phyloP scores from a whole-genome alignment of 2,113 vertebrate species.

The Anolis carolinensis region DNA sequence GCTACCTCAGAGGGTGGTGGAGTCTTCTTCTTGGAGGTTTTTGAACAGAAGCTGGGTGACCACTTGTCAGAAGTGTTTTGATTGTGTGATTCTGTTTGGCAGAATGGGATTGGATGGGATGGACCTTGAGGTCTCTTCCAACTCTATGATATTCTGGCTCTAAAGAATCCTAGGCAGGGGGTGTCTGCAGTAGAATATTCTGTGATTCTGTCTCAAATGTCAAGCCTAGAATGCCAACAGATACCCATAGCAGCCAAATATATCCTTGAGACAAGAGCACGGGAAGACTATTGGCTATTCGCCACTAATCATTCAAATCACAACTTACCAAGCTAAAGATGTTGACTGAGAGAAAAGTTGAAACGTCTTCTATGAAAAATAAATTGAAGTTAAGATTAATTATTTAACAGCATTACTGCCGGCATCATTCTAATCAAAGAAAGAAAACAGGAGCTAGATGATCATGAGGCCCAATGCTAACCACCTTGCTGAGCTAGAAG shows the following conservation, averaged over 20 bases:
- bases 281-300: constrained; percentile 30
- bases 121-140: too few species aligned
- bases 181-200: not conserved
- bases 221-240: not conserved
- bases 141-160: too few species aligned
- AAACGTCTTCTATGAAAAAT: not conserved
- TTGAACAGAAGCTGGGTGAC: too few species aligned
- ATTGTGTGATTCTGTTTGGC: too few species aligned
- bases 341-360: not conserved
- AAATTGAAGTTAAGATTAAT: not conserved
- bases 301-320: not conserved
- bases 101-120: too few species aligned
- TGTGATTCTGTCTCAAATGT: not conserved
- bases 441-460: too few species aligned
- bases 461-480: too few species aligned
- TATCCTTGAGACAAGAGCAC: constrained; percentile 61
- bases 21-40: too few species aligned
- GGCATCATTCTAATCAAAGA: too few species aligned
- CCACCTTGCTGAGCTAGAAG: too few species aligned
- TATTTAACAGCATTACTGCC: not conserved
- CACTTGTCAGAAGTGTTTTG: too few species aligned
- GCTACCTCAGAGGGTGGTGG: too few species aligned
- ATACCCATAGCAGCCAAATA: constrained; percentile 46
- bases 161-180: not conserved
- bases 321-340: constrained; percentile 21